These are phyloP conservation scores for Caenorhabditis brenneri DNA, from an alignment of 1,140 invertebrate genomes.

Conservation along the genomic window DNA sequence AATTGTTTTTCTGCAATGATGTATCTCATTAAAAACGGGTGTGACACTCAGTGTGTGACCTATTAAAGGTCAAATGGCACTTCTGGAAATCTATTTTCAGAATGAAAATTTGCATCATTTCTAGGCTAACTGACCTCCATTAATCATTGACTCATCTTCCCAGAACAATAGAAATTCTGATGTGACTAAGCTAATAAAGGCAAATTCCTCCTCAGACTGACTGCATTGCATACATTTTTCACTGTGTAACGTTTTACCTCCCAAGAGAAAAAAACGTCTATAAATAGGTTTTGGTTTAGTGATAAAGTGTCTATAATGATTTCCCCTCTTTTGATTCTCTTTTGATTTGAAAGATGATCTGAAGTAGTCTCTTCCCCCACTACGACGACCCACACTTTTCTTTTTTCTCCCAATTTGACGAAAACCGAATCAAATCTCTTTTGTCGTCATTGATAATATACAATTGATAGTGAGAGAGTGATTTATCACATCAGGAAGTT, in stretches of 20 bases:
- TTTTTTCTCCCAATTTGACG: too few species aligned
- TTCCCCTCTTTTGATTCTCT: neutral
- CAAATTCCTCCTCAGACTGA: neutral
- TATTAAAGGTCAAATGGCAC: neutral
- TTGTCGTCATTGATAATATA: neutral
- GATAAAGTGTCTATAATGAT: too few species aligned
- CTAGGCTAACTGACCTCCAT: neutral
- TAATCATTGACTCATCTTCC: constrained; percentile 7
- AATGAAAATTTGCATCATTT: neutral
- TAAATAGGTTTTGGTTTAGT: constrained; percentile 7
- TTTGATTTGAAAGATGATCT: neutral
- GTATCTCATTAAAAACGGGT: neutral
- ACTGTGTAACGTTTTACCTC: constrained; percentile 27
- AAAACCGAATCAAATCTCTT: constrained; percentile 14
- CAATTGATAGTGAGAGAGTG: neutral
- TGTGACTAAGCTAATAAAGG: constrained; percentile 38
- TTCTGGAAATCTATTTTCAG: neutral
- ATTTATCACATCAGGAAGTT: constrained; percentile 36
- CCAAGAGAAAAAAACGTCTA: constrained; percentile 17
- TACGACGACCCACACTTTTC: neutral
- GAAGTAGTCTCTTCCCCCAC: too few species aligned
- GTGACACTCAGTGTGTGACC: neutral
- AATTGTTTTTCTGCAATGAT: neutral
- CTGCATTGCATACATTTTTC: constrained; percentile 40
- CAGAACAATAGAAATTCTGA: constrained; percentile 27